Base-by-base conservation (phyloP, 2,113 vertebrate species). In the Gallinago paraguaiae region DNA sequence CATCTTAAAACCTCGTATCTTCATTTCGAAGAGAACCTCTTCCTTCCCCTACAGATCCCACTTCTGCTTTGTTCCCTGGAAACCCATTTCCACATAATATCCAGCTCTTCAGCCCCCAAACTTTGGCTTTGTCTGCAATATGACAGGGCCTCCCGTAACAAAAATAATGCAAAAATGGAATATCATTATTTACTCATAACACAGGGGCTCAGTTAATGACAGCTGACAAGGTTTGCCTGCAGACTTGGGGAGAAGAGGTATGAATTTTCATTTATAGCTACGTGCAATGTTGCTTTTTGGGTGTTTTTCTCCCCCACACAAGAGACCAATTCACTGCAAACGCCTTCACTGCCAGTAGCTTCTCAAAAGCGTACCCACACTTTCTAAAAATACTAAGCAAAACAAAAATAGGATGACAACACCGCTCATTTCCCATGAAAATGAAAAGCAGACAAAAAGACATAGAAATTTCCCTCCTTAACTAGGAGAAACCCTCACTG, bases 301-400 rank as follows among this genome's bases (percentile, higher is more conserved):
- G 39, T 53, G 60, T 7, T 1, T 0, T 0, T 67, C 46, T 11
- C 37, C 41, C 41, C 53, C 28, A 16, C 7, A 4, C 17, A 77
- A 82, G 43, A 78, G 31, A 25, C 33, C 48, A 64, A 94, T 84
- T 68, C 78, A 84, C 30, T 64, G 74, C 67, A 95, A 92, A 82
- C 1, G 9, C 43, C 75, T 85, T 71, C 59, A 28, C 25, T 85
- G 85, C 54, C 87, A 92, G 60, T 17, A 78, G n/a, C 60, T 71
- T 67, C 78, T 82, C 61, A 75, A 64, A 82, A 75, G 27, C 4
- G 3, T 39, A 79, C 48, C 67, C 78, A 93, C 46, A n/a, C 64
- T 71, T 86, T 63, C 78, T 81, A 92, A 95, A 92, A 83, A 92
- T 76, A 82, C 92, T 25, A 53, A 86, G 33, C 14, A 92, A 94